phyloP scores from a whole-genome alignment of 2,113 vertebrate species.

The Andinoacara biseriatus region DNA sequence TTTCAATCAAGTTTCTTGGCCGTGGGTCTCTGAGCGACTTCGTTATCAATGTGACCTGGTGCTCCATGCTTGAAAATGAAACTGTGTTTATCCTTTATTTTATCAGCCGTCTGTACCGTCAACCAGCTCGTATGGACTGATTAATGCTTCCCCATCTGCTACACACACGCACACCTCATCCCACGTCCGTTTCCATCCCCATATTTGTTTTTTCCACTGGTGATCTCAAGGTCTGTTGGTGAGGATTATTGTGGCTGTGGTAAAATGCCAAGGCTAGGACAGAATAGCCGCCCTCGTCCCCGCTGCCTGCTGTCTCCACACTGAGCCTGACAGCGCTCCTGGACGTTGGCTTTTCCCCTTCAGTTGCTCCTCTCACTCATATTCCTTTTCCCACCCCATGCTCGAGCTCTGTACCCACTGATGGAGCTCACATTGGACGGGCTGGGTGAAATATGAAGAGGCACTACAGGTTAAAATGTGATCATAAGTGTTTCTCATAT shows the following conservation, averaged over 20 bases:
- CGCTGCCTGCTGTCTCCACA: neutral
- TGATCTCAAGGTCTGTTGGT: conserved; percentile 65
- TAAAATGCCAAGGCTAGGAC: conserved; percentile 68
- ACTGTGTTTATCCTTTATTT: too few relatives aligned
- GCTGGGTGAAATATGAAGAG: too few relatives aligned
- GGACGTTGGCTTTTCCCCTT: neutral
- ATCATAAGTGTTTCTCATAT: too few relatives aligned
- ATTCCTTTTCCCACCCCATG: too few relatives aligned
- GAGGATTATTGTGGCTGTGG: conserved; percentile 44
- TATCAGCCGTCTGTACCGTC: neutral
- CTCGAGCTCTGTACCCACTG: neutral
- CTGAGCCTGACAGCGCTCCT: conserved; percentile 37
- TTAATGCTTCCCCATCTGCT: neutral
- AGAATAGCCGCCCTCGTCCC: neutral
- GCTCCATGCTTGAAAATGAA: too few relatives aligned
- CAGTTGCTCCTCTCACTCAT: too few relatives aligned
- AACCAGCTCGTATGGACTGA: neutral
- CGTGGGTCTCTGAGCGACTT: too few relatives aligned
- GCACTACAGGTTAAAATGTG: too few relatives aligned
- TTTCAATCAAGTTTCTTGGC: too few relatives aligned
- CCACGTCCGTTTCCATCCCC: conserved; percentile 39
- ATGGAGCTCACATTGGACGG: too few relatives aligned
- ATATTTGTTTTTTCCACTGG: conserved; percentile 42
- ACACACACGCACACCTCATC: neutral
- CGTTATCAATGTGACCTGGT: too few relatives aligned